These are phyloP conservation scores for Hemitrygon akajei DNA, from an alignment of 2,797 vertebrate genomes.

Conservation along the genomic window DNA sequence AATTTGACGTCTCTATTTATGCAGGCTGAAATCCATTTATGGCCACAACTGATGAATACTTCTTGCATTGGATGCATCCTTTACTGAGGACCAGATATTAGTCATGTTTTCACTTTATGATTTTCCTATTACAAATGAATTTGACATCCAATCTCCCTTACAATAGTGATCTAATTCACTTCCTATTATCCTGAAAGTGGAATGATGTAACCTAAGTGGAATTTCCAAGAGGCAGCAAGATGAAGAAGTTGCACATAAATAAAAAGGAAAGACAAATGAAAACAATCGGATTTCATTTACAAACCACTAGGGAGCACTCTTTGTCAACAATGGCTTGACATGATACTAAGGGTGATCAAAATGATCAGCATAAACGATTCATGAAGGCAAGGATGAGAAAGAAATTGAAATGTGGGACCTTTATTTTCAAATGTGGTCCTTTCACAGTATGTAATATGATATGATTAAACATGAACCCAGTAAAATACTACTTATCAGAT, in stretches of 20 bases:
- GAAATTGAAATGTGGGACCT: neutral
- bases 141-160: neutral
- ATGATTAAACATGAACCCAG: neutral
- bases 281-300: neutral
- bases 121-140: neutral
- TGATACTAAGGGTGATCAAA: constrained; percentile 14
- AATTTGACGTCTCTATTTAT: neutral
- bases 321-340: neutral
- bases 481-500: neutral
- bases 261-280: neutral
- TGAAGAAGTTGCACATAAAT: neutral
- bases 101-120: neutral
- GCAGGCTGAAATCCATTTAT: neutral
- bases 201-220: neutral
- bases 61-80: neutral
- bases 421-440: neutral
- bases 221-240: constrained; percentile 2
- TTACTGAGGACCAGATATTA: neutral
- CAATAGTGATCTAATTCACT: neutral
- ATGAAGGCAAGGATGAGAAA: neutral
- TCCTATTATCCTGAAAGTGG: neutral
- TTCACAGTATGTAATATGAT: neutral
- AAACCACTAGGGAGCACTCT: constrained; percentile 36
- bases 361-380: constrained; percentile 13
- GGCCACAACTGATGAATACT: neutral